These are phyloP conservation scores for Margarornis squamiger DNA, from an alignment of 2,797 vertebrate genomes.

Conservation along the genomic window DNA sequence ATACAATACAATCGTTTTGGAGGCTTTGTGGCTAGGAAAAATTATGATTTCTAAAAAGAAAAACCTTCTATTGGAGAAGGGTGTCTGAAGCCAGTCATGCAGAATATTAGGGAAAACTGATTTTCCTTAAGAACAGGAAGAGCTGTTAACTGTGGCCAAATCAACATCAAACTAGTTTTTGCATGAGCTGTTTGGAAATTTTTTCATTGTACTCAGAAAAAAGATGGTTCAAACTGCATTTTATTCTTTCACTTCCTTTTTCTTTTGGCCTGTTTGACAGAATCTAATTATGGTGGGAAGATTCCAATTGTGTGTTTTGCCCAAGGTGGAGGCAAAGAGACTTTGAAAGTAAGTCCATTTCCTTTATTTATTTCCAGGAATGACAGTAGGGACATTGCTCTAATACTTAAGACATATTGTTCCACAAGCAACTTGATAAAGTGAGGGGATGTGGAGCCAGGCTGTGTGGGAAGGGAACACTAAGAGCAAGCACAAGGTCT, in stretches of 20 bases:
- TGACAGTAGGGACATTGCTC: neutral
- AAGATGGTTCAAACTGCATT: neutral
- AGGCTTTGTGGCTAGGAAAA: neutral
- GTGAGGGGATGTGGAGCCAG: no score
- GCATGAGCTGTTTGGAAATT: neutral
- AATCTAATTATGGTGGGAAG: constrained; percentile 82
- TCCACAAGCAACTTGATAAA: no score
- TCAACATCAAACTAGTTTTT: neutral
- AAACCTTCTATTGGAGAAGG: neutral
- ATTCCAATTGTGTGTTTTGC: constrained; percentile 82
- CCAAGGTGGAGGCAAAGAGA: constrained; percentile 82
- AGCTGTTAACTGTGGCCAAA: neutral
- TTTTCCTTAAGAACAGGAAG: neutral
- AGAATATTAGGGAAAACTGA: neutral
- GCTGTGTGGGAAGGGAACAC: no score
- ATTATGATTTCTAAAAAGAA: neutral
- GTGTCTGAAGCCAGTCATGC: neutral
- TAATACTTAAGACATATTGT: neutral
- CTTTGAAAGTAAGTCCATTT: constrained; percentile 75
- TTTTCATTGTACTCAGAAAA: neutral
- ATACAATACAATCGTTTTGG: neutral
- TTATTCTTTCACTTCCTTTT: neutral
- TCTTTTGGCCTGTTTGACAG: constrained; percentile 37
- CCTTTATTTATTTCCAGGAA: neutral
- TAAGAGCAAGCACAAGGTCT: no score